Percentiles rank a stretch among this genome's conserved stretches.
Evolutionary conservation across 2,797 vertebrate genomes (phyloP).

Genomic region (Lacerta viridis): DNA sequence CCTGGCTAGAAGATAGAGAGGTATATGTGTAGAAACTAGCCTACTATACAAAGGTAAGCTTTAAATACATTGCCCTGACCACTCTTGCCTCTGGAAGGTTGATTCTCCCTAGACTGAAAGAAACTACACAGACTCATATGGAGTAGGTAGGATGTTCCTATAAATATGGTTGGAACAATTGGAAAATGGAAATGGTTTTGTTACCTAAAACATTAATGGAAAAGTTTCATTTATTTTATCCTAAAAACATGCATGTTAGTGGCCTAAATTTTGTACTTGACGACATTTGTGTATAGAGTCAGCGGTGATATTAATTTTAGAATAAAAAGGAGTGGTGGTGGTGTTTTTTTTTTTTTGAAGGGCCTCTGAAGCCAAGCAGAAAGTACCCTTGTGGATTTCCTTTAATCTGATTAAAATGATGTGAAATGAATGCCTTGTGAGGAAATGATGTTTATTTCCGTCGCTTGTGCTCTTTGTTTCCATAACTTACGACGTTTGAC

Average conservation of each 20-base stretch:
- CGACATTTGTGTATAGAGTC: background rate
- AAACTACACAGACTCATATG: background rate
- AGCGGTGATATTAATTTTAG: background rate
- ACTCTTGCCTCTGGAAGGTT: too few species aligned
- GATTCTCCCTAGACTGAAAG: background rate
- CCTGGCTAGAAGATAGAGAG: too few species aligned
- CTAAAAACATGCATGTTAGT: background rate
- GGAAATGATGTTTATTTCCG: background rate
- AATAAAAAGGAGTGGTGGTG: background rate
- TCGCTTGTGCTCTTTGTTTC: background rate
- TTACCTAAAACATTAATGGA: background rate
- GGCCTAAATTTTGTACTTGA: background rate
- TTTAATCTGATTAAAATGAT: background rate
- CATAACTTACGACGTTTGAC: background rate
- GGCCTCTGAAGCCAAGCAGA: background rate
- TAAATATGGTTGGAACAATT: slow-evolving; percentile 1
- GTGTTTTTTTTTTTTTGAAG: background rate
- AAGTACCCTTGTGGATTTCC: background rate
- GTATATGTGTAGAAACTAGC: too few species aligned
- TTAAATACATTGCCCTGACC: too few species aligned
- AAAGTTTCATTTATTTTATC: background rate
- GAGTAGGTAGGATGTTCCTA: background rate
- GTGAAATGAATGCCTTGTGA: background rate
- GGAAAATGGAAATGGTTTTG: background rate
- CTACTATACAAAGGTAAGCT: too few species aligned